These are phyloP conservation scores for Drosophila nigromelanica DNA, from an alignment of 1,140 invertebrate genomes.

Conservation along the genomic window DNA sequence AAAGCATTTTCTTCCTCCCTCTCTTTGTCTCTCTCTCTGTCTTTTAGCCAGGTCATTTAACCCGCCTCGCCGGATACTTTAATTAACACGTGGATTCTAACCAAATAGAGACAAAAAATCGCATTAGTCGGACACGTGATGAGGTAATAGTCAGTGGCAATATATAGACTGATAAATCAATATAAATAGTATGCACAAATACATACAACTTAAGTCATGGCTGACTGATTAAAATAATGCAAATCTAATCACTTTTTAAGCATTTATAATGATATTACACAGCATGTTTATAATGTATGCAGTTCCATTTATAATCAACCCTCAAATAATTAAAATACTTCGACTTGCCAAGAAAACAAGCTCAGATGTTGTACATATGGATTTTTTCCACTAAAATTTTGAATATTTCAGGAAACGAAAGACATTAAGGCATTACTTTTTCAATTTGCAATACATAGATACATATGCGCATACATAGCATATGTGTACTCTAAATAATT, in stretches of 20 bases:
- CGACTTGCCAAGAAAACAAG: conserved; percentile 5
- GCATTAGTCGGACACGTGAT: conserved; percentile 41
- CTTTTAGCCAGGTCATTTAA: conserved; percentile 71
- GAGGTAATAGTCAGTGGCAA: conserved; percentile 53
- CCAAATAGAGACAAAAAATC: conserved; percentile 34
- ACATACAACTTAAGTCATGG: conserved; percentile 18
- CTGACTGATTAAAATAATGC: conserved; percentile 24
- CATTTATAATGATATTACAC: not conserved
- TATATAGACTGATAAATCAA: conserved; percentile 23
- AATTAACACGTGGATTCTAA: conserved; percentile 68
- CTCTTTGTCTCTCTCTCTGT: no score
- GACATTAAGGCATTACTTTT: conserved; percentile 56
- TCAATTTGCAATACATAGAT: conserved; percentile 29
- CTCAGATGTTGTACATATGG: conserved; percentile 63
- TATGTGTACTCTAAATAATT: not conserved
- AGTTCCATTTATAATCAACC: conserved; percentile 20
- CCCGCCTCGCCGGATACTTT: conserved; percentile 46
- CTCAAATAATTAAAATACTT: conserved; percentile 2
- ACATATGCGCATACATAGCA: conserved; percentile 5
- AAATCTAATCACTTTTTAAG: conserved; percentile 19
- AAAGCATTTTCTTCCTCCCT: not conserved
- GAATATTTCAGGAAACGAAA: conserved; percentile 51
- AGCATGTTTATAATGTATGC: conserved; percentile 7
- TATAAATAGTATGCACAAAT: conserved; percentile 7
- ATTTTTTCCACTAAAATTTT: conserved; percentile 29